Base-by-base conservation (phyloP, 2,797 vertebrate genomes). In the Toxotes lorentzi region DNA sequence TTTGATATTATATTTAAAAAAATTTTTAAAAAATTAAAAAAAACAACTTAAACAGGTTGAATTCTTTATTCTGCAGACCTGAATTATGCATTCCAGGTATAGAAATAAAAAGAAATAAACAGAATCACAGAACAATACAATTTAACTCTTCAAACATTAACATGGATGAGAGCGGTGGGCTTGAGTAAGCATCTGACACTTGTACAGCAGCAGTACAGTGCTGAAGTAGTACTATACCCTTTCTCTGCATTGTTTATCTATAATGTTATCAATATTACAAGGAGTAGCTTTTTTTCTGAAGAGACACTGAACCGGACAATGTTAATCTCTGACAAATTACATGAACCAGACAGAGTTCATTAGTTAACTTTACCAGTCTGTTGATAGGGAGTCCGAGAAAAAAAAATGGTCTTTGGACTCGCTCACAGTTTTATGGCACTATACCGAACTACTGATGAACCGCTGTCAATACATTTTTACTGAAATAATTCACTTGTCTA, bases 361-460 rank as follows among this genome's bases (percentile, higher is more conserved):
- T 4, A 72, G 72, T 73, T 85, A 82, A 72, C 78, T 86, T 81
- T 60, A 45, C 67, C 62, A 41, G 70, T 35, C 56, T 79, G 80
- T 66, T 79, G 78, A 91, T 75, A 83, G 35, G 21, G 72, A 78
- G 35, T 79, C 78, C 87, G 86, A 85, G 83, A 86, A 79, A 79
- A 30, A 27, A 30, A 83, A 76, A 21, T 56, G 51, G 64, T 62
- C 56, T 60, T 21, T 78, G 73, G 34, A 76, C 67, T 64, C 14
- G 9, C 65, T 56, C 41, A 73, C 24, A 81, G 63, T 75, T 91
- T 91, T 90, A 91, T 85, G 74, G 53, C 34, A 35, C 58, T 32
- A 4, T 9, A 53, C 32, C 74, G 32, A 70, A 58, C 47, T 50
- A 30, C 30, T 13, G 48, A 48, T 38, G 45, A 45, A 43, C 12